Evolutionary conservation across 1,140 invertebrate species (phyloP).

Genomic region (Orussus abietinus): DNA sequence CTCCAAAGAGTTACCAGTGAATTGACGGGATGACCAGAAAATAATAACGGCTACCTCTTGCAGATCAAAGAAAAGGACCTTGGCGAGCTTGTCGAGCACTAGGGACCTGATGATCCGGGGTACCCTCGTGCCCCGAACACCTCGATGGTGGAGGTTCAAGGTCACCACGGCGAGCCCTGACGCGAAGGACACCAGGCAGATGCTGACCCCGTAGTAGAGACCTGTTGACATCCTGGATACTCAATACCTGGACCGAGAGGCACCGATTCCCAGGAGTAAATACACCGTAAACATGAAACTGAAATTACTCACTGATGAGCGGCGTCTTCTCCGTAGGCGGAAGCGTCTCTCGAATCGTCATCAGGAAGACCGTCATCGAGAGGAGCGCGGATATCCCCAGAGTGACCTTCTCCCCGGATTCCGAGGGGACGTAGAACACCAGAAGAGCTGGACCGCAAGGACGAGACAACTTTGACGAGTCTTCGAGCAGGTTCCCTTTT

Average conservation of each 20-base stretch:
- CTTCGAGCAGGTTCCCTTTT: no score
- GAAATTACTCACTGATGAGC: constrained; percentile 82
- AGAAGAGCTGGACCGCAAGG: constrained; percentile 76
- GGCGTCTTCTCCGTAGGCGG: constrained; percentile 92
- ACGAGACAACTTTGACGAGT: no score
- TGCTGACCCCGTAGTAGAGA: constrained; percentile 88
- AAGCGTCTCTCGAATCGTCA: constrained; percentile 86
- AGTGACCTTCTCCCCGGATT: constrained; percentile 86
- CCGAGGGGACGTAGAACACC: constrained; percentile 89
- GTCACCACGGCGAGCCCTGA: constrained; percentile 82
- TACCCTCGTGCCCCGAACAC: constrained; percentile 72
- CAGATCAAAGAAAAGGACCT: constrained; percentile 57
- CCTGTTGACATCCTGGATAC: no score
- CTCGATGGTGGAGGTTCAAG: constrained; percentile 83
- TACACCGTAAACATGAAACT: no score
- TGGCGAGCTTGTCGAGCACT: constrained; percentile 63
- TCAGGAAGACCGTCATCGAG: constrained; percentile 90
- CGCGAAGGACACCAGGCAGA: constrained; percentile 85
- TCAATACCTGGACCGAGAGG: no score
- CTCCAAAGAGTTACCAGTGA: background rate
- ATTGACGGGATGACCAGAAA: background rate
- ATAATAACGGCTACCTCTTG: constrained; percentile 35
- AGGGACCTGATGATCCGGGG: constrained; percentile 66
- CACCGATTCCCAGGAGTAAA: no score
- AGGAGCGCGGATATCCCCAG: constrained; percentile 84